Evolutionary conservation across 2,797 vertebrate species (phyloP).

Genomic region (Furcifer pardalis): DNA sequence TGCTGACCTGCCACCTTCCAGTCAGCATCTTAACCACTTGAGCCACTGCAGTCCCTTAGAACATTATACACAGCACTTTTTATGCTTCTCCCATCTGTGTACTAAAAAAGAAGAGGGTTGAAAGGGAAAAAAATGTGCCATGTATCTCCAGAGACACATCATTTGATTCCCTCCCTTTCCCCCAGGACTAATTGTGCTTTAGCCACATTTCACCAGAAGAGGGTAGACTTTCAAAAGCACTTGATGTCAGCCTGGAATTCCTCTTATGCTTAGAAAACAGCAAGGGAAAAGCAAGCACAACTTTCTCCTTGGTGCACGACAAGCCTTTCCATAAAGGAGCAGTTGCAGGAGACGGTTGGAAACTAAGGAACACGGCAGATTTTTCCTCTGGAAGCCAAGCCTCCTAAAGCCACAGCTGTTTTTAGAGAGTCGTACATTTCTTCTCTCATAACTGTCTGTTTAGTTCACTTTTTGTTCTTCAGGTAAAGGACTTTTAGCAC

Average conservation of each 20-base stretch:
- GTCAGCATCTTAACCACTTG: no score
- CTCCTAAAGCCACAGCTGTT: slow-evolving; percentile 33
- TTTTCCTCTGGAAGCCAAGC: slow-evolving; percentile 51
- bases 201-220: slow-evolving; percentile 78
- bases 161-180: slow-evolving; percentile 8
- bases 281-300: slow-evolving; percentile 70
- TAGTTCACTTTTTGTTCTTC: slow-evolving; percentile 54
- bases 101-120: background rate
- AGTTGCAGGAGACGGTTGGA: slow-evolving; percentile 59
- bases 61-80: background rate
- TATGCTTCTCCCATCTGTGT: background rate
- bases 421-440: slow-evolving; percentile 38
- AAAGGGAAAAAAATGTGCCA: background rate
- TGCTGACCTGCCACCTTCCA: no score
- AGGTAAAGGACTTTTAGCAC: slow-evolving; percentile 46
- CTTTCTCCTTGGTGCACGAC: slow-evolving; percentile 69
- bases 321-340: slow-evolving; percentile 47
- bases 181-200: slow-evolving; percentile 52
- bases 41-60: background rate
- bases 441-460: slow-evolving; percentile 57
- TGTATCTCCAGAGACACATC: background rate
- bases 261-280: slow-evolving; percentile 73
- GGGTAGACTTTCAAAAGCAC: slow-evolving; percentile 74
- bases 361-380: slow-evolving; percentile 47
- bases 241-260: slow-evolving; percentile 73